Evolutionary conservation across 2,113 vertebrate species (phyloP).

Genomic region (Aleadryas rufinucha): DNA sequence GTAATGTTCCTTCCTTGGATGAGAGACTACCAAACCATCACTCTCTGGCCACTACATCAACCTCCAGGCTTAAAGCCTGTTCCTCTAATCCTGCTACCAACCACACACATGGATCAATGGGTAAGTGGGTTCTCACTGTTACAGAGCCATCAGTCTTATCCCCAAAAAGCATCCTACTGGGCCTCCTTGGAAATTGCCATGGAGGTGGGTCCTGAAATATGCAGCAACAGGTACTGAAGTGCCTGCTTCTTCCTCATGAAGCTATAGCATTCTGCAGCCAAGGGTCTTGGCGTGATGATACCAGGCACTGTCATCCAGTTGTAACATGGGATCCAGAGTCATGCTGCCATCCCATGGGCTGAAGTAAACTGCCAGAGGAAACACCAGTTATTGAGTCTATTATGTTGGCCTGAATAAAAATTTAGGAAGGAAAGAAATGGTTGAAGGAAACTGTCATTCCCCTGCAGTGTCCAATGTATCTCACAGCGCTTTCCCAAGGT

Average conservation of each 20-base stretch:
- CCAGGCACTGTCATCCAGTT: not conserved
- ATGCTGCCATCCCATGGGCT: not conserved
- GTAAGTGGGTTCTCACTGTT: not conserved
- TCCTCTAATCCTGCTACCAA: not conserved
- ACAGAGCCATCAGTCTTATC: not conserved
- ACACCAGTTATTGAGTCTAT: not conserved
- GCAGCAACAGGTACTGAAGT: not conserved
- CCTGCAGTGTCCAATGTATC: not conserved
- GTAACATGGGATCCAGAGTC: not conserved
- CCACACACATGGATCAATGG: accelerated
- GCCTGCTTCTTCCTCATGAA: not conserved
- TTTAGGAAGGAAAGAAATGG: not conserved
- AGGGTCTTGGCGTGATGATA: accelerated
- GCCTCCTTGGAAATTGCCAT: not conserved
- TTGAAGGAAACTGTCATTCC: not conserved
- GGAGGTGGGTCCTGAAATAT: not conserved
- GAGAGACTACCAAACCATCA: not conserved
- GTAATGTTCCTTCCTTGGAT: not conserved
- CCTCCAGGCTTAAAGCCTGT: not conserved
- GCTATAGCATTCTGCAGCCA: not conserved
- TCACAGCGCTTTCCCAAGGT: not conserved
- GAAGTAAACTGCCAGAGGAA: not conserved
- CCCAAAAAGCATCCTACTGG: not conserved
- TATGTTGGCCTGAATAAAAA: not conserved
- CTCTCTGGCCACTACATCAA: not conserved